These are phyloP conservation scores for Australoheros facetus DNA, from an alignment of 2,797 vertebrate genomes.

Conservation along the genomic window DNA sequence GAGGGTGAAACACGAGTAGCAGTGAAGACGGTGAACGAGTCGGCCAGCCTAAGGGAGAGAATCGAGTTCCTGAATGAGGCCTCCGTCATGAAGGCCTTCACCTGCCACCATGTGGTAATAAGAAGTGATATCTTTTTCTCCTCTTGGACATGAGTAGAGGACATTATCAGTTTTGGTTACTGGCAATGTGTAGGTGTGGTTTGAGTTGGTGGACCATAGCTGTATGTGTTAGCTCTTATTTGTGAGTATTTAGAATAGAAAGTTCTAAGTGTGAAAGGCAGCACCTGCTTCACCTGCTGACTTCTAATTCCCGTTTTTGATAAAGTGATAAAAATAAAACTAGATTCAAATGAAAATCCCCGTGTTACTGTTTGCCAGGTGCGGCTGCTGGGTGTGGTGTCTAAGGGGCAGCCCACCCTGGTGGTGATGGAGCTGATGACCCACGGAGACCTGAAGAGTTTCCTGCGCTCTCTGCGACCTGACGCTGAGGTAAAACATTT, in stretches of 20 bases:
- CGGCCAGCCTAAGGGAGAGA: conserved; percentile 92
- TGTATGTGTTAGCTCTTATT: neutral
- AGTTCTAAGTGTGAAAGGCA: conserved; percentile 1
- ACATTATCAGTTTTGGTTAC: neutral
- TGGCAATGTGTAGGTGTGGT: neutral
- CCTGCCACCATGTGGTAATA: conserved; percentile 96
- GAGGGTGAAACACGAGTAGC: conserved; percentile 88
- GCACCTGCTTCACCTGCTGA: conserved; percentile 1
- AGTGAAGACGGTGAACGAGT: conserved; percentile 96
- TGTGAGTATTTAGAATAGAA: conserved; percentile 3
- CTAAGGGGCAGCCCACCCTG: conserved; percentile 94
- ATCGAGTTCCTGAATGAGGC: conserved; percentile 98
- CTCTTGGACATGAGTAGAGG: neutral
- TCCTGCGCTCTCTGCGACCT: conserved; percentile 89
- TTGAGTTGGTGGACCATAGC: neutral
- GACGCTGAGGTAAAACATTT: conserved; percentile 88
- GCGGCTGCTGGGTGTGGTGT: conserved; percentile 94
- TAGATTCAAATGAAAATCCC: neutral
- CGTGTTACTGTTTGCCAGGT: conserved; percentile 79
- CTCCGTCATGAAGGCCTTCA: conserved; percentile 98
- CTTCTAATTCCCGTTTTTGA: neutral
- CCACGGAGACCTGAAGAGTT: conserved; percentile 94
- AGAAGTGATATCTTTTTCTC: neutral
- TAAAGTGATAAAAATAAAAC: neutral
- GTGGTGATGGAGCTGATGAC: conserved; percentile 99